phyloP scores from a whole-genome alignment of 2,113 vertebrate genomes.

The Manacus vitellinus region DNA sequence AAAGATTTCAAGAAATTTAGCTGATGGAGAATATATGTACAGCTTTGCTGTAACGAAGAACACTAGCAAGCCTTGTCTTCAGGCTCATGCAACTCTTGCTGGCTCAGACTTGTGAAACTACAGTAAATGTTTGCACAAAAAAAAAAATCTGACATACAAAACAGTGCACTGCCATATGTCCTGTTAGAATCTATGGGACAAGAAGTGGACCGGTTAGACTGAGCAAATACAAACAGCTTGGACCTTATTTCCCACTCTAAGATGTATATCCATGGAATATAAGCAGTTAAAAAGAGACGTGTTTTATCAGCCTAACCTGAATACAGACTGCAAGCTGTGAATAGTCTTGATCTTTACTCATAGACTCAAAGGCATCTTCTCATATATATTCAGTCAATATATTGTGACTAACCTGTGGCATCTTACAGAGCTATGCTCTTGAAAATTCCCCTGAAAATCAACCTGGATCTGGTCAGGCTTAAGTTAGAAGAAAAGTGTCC shows the following conservation, averaged over 20 bases:
- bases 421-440: not conserved
- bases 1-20: not conserved
- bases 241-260: not conserved
- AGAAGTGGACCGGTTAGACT: not conserved
- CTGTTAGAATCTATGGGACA: not conserved
- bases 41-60: not conserved
- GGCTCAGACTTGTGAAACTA: not conserved
- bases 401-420: no score
- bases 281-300: not conserved
- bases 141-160: not conserved
- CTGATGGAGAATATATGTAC: not conserved
- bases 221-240: not conserved
- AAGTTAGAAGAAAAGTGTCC: not conserved
- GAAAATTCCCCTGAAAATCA: not conserved
- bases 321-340: not conserved
- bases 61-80: not conserved
- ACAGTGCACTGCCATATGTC: not conserved
- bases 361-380: not conserved
- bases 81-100: not conserved
- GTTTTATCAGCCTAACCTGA: not conserved
- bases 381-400: not conserved
- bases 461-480: not conserved
- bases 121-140: not conserved
- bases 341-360: not conserved
- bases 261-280: not conserved